Evolutionary conservation across 2,113 vertebrate species (phyloP).

Genomic region (Okapia johnstoni): DNA sequence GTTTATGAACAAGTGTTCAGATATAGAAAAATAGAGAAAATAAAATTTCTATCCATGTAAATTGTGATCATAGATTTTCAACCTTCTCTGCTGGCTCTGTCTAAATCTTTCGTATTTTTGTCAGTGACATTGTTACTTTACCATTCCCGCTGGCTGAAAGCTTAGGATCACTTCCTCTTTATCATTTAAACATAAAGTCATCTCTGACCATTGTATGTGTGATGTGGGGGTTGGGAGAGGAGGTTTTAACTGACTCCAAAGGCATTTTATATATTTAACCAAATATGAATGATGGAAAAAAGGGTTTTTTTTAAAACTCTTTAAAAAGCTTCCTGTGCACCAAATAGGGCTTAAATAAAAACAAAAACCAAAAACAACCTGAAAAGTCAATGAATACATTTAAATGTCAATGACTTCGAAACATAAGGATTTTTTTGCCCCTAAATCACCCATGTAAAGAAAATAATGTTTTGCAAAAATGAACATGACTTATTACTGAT

Average conservation of each 20-base stretch:
- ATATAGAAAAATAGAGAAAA: background rate
- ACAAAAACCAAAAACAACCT: background rate
- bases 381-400: slow-evolving; percentile 11
- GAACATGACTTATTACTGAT: background rate
- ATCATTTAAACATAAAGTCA: background rate
- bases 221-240: fast-evolving
- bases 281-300: background rate
- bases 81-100: background rate
- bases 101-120: background rate
- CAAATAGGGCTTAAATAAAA: background rate
- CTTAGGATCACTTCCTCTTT: background rate
- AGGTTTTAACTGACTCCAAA: background rate
- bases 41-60: background rate
- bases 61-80: background rate
- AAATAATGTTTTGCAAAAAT: slow-evolving; percentile 47
- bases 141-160: background rate
- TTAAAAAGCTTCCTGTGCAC: background rate
- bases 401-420: slow-evolving; percentile 34
- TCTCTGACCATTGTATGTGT: background rate
- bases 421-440: slow-evolving; percentile 1
- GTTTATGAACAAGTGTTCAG: background rate
- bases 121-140: background rate
- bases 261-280: background rate
- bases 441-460: slow-evolving; percentile 39
- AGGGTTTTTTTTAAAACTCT: background rate